Evolutionary conservation across 1,140 invertebrate genomes (phyloP).

Genomic region (Meteorus sp.): DNA sequence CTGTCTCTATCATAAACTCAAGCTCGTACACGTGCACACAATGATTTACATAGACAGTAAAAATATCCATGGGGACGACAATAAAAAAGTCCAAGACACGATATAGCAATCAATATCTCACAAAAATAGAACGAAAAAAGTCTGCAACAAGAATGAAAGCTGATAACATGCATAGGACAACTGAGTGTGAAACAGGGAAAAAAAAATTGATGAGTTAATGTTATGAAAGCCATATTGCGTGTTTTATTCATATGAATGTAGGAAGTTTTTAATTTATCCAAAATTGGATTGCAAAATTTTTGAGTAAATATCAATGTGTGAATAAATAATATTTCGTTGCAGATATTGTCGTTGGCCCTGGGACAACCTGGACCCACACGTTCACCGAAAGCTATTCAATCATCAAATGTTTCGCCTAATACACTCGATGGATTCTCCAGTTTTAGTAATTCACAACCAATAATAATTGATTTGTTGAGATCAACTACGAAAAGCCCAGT

Average conservation of each 20-base stretch:
- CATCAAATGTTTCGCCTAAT: constrained; percentile 37
- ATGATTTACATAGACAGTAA: constrained; percentile 16
- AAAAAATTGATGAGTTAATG: too few species aligned
- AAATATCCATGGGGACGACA: not conserved
- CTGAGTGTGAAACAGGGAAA: too few species aligned
- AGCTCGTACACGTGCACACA: constrained; percentile 7
- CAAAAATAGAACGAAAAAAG: too few species aligned
- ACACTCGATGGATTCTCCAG: constrained; percentile 20
- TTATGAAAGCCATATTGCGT: too few species aligned
- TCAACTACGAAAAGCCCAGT: constrained; percentile 18
- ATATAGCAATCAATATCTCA: not conserved
- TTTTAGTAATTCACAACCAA: constrained; percentile 31
- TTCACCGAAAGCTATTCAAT: constrained; percentile 49
- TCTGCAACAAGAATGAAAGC: too few species aligned
- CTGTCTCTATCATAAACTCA: constrained; percentile 1
- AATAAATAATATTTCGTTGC: constrained; percentile 6
- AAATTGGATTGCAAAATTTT: not conserved
- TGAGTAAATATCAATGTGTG: not conserved
- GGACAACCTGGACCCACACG: constrained; percentile 44
- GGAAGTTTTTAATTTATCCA: too few species aligned
- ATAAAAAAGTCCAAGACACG: not conserved
- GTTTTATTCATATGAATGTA: too few species aligned
- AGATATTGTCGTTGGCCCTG: constrained; percentile 53
- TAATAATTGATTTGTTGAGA: constrained; percentile 42
- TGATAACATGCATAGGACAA: too few species aligned